Evolutionary conservation across 1,140 invertebrate species (phyloP), one percentile per base, ranked within the genome.

Genomic region (Cheumatopsyche charites): DNA sequence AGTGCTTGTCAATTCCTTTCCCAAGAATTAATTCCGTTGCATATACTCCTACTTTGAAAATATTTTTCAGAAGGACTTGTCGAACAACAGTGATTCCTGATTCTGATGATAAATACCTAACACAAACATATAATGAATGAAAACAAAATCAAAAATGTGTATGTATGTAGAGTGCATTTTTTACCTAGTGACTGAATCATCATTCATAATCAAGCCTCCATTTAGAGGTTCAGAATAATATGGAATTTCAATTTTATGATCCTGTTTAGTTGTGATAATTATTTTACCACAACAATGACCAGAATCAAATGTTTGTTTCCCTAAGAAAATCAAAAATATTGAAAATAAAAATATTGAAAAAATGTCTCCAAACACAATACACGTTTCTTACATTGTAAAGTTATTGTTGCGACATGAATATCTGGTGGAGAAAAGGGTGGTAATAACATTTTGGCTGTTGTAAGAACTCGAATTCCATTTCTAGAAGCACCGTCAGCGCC

Each of bases 361-460:
- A 21, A 19, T 12, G 15, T 62, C 2, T 36, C 29, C 3, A 63
- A 15, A 63, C 3, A 42, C 13, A 47, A 5, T 9, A 4, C 3
- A 36, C 9, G 61, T 26, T 75, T 88, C 89, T 88, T 82, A 94
- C 92, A 93, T 83, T 92, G 87, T 75, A 93, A 88, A 71, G 90
- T 89, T 63, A 95, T 82, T 63, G 86, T 87, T 43, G 91, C 93
- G 45, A 93, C 87, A 76, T 88, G 77, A 13, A 74, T 72, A 62
- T 79, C 79, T 23, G 77, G 73, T 74, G 79, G 78, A 36, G 75
- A 73, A 26, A 70, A 69, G 0, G 79, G 79, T 29, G 82, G 77
- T 66, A 81, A 68, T 23, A 76, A 78, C 25, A 55, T 65, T 29
- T 42, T 41, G 1, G 74, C 70, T 3, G 67, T 66, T 17, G 71